phyloP scores from a whole-genome alignment of 1,140 invertebrate genomes.

The Ephestia elutella region DNA sequence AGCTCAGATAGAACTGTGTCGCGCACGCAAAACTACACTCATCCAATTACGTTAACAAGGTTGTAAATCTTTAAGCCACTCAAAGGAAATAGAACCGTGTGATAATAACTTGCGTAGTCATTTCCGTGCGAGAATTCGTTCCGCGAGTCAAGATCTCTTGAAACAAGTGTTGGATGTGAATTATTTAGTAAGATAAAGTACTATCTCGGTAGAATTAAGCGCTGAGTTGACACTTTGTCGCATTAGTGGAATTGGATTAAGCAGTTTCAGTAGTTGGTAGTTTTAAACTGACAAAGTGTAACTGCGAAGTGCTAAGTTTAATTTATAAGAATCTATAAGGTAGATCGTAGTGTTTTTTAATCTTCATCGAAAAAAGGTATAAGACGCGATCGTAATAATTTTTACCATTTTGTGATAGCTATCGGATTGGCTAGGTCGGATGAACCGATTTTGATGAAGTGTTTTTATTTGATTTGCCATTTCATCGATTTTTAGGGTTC shows the following conservation, averaged over 20 bases:
- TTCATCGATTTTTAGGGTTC: too few relatives aligned
- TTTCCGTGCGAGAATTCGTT: conserved; percentile 17
- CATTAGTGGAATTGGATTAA: conserved; percentile 14
- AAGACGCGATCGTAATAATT: too few relatives aligned
- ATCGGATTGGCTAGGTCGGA: too few relatives aligned
- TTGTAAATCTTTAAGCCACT: conserved; percentile 19
- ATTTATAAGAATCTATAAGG: not conserved
- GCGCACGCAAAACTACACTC: conserved; percentile 4
- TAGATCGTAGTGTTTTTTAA: not conserved
- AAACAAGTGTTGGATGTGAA: conserved; percentile 2
- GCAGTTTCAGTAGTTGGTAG: not conserved
- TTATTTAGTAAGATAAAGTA: conserved; percentile 8
- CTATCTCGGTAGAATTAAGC: conserved; percentile 10
- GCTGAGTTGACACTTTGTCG: conserved; percentile 11
- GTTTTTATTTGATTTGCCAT: too few relatives aligned
- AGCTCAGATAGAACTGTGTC: not conserved
- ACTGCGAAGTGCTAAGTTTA: not conserved
- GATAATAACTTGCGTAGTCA: conserved; percentile 13
- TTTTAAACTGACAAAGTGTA: not conserved
- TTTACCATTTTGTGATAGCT: too few relatives aligned
- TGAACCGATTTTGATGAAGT: too few relatives aligned
- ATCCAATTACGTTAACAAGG: conserved; percentile 18
- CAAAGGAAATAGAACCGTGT: conserved; percentile 19
- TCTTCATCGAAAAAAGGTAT: too few relatives aligned
- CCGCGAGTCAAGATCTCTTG: not conserved